phyloP scores from a whole-genome alignment of 2,888 invertebrate genomes.

The Pasiphila rectangulata region DNA sequence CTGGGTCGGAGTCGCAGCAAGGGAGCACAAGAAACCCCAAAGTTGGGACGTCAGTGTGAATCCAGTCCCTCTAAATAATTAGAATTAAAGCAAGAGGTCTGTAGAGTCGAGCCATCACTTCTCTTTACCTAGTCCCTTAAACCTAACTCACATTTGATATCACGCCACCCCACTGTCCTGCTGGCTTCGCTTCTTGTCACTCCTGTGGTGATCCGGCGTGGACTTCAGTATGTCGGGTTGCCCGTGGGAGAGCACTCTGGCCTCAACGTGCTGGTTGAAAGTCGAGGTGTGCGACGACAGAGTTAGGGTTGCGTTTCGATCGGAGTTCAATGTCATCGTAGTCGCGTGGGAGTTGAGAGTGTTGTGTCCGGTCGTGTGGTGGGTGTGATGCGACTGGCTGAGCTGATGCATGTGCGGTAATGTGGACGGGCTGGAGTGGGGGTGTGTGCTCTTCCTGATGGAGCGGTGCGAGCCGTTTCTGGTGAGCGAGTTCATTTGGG shows the following conservation, averaged over 20 bases:
- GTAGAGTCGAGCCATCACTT: conserved; percentile 23
- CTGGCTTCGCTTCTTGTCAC: conserved; percentile 66
- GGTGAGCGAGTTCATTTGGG: conserved; percentile 89
- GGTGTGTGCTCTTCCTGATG: conserved; percentile 67
- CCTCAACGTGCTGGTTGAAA: conserved; percentile 53
- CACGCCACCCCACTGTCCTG: conserved; percentile 73
- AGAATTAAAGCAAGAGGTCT: neutral
- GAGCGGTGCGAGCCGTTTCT: conserved; percentile 85
- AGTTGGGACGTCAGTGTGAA: no score
- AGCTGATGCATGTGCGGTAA: conserved; percentile 56
- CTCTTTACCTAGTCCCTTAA: conserved; percentile 19
- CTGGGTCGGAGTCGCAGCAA: no score
- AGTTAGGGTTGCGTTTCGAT: conserved; percentile 62
- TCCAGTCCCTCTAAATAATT: no score
- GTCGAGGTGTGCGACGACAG: conserved; percentile 66
- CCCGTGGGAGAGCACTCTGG: conserved; percentile 68
- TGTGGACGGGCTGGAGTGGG: conserved; percentile 72
- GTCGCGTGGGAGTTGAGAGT: conserved; percentile 82
- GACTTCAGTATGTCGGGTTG: conserved; percentile 93
- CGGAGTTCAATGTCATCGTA: conserved; percentile 66
- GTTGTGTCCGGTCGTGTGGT: conserved; percentile 75
- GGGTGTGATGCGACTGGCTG: conserved; percentile 51
- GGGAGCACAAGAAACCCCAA: no score
- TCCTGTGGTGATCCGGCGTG: conserved; percentile 88
- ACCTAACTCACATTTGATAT: conserved; percentile 38